phyloP scores from a whole-genome alignment of 1,140 invertebrate species.

The Drosophila ambigua region DNA sequence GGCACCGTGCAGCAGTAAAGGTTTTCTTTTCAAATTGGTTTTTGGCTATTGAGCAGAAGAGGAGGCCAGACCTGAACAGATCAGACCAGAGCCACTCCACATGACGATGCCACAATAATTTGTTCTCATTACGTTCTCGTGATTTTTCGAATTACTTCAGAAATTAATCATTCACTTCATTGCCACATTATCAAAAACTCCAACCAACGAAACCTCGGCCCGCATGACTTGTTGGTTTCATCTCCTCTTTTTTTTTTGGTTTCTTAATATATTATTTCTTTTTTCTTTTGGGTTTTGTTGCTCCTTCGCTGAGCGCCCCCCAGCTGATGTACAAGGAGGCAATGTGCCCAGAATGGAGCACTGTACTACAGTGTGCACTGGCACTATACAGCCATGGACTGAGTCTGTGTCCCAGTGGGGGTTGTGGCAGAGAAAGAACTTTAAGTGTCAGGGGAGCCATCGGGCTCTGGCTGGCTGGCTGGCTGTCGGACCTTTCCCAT shows the following conservation, averaged over 20 bases:
- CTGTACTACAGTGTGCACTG: too few species aligned
- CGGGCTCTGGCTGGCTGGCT: too few species aligned
- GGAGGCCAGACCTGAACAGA: neutral
- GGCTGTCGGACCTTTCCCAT: constrained; percentile 1
- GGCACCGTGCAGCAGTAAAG: too few species aligned
- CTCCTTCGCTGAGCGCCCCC: constrained; percentile 35
- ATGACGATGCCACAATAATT: constrained; percentile 46
- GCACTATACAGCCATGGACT: too few species aligned
- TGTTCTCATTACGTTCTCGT: constrained; percentile 58
- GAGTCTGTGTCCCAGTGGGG: constrained; percentile 23
- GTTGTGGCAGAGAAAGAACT: constrained; percentile 22
- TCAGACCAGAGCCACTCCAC: neutral
- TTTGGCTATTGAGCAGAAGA: neutral
- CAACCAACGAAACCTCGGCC: constrained; percentile 23
- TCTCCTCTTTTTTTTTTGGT: too few species aligned
- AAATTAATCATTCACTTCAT: constrained; percentile 74
- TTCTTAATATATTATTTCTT: constrained; percentile 22
- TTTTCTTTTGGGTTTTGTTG: constrained; percentile 23
- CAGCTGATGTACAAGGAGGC: neutral
- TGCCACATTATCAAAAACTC: constrained; percentile 54
- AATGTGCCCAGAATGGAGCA: too few species aligned
- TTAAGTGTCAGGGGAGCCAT: constrained; percentile 28
- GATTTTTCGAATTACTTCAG: constrained; percentile 59
- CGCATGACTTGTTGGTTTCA: constrained; percentile 51
- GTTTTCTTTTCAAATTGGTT: neutral